Percentiles rank a stretch among this genome's conserved stretches.
Evolutionary conservation across 2,797 vertebrate species (phyloP).

Genomic region (Tapirus indicus): DNA sequence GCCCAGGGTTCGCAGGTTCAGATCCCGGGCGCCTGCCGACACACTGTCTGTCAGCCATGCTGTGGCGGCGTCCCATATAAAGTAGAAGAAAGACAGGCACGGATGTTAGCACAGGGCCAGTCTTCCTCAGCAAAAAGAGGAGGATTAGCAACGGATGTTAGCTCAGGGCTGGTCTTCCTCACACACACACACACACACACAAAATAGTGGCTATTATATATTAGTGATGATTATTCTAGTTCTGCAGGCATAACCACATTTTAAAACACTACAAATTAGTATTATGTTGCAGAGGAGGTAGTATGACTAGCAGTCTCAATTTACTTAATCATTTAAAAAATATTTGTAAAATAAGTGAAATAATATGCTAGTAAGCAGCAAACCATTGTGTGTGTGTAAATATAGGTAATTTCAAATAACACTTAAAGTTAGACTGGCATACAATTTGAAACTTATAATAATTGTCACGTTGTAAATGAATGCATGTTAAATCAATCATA

Average conservation of each 20-base stretch:
- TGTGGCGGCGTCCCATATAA: too few species aligned
- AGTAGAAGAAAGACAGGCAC: too few species aligned
- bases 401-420: conserved; percentile 22
- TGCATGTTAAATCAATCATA: conserved; percentile 32
- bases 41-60: too few species aligned
- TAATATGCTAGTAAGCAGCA: not conserved
- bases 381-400: not conserved
- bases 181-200: too few species aligned
- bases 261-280: conserved; percentile 24
- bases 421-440: not conserved
- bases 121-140: too few species aligned
- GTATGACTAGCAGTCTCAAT: not conserved
- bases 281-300: not conserved
- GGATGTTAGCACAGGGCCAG: too few species aligned
- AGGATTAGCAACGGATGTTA: too few species aligned
- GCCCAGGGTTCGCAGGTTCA: too few species aligned
- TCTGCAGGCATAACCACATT: not conserved
- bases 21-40: too few species aligned
- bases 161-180: too few species aligned
- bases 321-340: conserved; percentile 44
- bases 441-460: conserved; percentile 9
- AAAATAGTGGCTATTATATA: not conserved
- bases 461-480: not conserved
- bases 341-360: conserved; percentile 46
- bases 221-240: conserved; percentile 52